Evolutionary conservation across 2,797 vertebrate genomes (phyloP).

Genomic region (Setipinna tenuifilis): DNA sequence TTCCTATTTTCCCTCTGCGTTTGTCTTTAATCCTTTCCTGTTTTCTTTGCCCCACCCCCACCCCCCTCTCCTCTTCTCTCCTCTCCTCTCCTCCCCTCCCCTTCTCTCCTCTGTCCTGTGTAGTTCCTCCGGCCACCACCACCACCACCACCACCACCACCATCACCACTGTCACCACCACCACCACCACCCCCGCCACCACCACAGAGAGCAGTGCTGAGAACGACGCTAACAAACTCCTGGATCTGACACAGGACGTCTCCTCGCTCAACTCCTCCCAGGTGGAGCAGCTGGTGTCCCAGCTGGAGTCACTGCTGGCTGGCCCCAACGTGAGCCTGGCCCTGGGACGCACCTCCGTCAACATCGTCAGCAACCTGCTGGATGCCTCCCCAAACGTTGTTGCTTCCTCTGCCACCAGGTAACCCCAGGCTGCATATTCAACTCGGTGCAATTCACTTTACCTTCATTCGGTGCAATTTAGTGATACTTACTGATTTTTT

Average conservation of each 20-base stretch:
- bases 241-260: constrained; percentile 61
- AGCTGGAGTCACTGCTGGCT: constrained; percentile 67
- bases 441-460: not conserved
- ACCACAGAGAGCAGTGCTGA: constrained; percentile 30
- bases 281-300: constrained; percentile 66
- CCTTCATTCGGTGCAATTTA: not conserved
- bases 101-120: not conserved
- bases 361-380: constrained; percentile 83
- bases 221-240: constrained; percentile 54
- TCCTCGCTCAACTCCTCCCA: constrained; percentile 67
- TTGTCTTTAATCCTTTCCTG: too few relatives aligned
- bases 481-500: too few relatives aligned
- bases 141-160: too few relatives aligned
- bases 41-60: too few relatives aligned
- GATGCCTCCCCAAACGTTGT: constrained; percentile 69
- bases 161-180: too few relatives aligned
- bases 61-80: not conserved
- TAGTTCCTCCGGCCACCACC: not conserved
- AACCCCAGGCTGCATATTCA: not conserved
- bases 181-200: too few relatives aligned
- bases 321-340: constrained; percentile 69
- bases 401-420: constrained; percentile 81
- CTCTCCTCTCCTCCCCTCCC: too few relatives aligned
- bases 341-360: constrained; percentile 75
- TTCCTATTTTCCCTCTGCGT: too few relatives aligned